Evolutionary conservation across 2,113 vertebrate genomes (phyloP).

Genomic region (Furnarius figulus): DNA sequence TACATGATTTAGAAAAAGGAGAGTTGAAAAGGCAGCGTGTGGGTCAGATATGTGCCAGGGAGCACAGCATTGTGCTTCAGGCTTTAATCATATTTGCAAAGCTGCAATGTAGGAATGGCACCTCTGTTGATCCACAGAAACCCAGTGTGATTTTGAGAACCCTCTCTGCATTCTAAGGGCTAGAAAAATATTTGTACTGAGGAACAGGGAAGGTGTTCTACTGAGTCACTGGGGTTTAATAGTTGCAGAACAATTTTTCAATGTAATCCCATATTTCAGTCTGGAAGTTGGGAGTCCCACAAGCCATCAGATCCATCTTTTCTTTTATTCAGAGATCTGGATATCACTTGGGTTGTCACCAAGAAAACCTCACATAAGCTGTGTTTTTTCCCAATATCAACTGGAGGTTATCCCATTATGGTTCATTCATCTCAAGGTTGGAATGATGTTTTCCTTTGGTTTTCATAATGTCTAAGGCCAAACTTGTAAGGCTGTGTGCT

Average conservation of each 20-base stretch:
- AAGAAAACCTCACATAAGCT: not conserved
- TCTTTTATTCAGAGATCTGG: not conserved
- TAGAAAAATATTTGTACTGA: not conserved
- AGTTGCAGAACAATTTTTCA: not conserved
- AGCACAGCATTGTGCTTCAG: slow-evolving; percentile 36
- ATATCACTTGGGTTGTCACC: not conserved
- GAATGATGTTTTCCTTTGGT: not conserved
- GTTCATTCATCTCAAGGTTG: not conserved
- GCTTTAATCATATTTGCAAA: slow-evolving; percentile 26
- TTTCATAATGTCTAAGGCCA: not conserved
- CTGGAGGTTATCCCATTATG: not conserved
- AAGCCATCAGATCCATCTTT: not conserved
- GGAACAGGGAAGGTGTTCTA: not conserved
- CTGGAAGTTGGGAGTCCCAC: not conserved
- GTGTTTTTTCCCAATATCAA: not conserved
- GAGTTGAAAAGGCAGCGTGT: slow-evolving; percentile 49
- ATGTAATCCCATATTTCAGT: not conserved
- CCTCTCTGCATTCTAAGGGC: not conserved
- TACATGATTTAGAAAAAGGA: slow-evolving; percentile 20
- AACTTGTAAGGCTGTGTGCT: not conserved
- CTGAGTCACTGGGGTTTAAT: not conserved
- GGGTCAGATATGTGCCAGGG: slow-evolving; percentile 44
- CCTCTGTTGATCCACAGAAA: not conserved
- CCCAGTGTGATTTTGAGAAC: not conserved
- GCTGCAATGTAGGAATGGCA: not conserved